A percentile compares a stretch with the other conserved stretches of the same genome.
Evolutionary conservation across 2,888 invertebrate species (phyloP).

Genomic region (Sinhomidia bicolor): DNA sequence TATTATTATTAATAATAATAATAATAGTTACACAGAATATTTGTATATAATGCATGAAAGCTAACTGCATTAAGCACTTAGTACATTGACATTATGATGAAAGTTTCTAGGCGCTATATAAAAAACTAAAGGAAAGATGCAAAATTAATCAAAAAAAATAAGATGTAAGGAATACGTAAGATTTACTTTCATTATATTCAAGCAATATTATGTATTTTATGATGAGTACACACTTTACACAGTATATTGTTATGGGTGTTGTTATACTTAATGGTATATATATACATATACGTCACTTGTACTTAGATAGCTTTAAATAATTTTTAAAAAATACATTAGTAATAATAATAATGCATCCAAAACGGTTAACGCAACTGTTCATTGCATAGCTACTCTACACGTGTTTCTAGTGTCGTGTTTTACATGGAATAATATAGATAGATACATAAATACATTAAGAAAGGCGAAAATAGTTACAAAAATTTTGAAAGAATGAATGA

Average conservation of each 20-base stretch:
- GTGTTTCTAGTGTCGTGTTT: neutral
- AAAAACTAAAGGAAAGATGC: neutral
- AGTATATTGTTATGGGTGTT: neutral
- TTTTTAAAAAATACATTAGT: no score
- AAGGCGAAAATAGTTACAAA: neutral
- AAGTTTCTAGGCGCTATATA: neutral
- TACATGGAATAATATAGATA: neutral
- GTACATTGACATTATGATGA: neutral
- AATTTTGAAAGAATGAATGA: neutral
- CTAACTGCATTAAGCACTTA: neutral
- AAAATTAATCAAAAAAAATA: neutral
- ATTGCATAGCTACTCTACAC: neutral
- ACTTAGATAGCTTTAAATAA: no score
- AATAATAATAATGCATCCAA: no score
- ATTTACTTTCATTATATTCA: neutral
- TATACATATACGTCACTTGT: no score
- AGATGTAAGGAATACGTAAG: neutral
- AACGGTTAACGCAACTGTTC: neutral
- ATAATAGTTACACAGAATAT: neutral
- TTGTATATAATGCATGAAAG: neutral
- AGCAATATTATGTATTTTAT: constrained; percentile 20
- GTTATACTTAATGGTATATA: no score
- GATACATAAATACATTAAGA: no score
- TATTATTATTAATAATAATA: neutral
- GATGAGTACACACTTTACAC: constrained; percentile 1